Evolutionary conservation across 2,113 vertebrate species (phyloP), one percentile per base, ranked within the genome.

Genomic region (Pyrgilauda ruficollis): DNA sequence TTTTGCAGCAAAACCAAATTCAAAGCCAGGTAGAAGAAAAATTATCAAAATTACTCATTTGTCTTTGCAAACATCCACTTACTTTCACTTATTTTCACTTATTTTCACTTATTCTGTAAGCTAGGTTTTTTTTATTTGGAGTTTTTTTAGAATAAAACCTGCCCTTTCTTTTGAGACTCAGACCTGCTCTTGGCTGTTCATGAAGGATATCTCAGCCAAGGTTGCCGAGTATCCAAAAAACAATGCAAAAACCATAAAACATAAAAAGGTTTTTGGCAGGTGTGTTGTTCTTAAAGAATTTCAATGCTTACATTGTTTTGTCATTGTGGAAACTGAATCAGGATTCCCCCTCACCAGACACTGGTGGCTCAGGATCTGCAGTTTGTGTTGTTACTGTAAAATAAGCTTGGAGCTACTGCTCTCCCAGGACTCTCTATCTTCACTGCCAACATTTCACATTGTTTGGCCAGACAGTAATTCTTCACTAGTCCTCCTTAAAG

Each of bases 401-500:
- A 94, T 19, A 14, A 87, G 58, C 58, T 91, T 61, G 83, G 56
- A 96, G 74, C 69, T 82, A 75, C 84, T 89, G 61, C 69, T 85
- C 66, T 85, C 58, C 7, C 49, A 87, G 64, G 73, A 59, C 46
- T 64, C 39, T 9, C 6, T 7, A 58, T 58, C 58, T 83, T 79
- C 33, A 58, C 35, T 91, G 78, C 62, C 70, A 95, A 13, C 31
- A 53, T 73, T 94, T 87, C 77, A 62, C 50, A 49, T 44, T 53
- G 6, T 64, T 89, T 92, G 58, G 39, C 49, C 53, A 79, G 66
- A 68, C 18, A 84, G 66, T n/a, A 91, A 64, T 53, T 82, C 66
- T 73, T 87, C 55, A 49, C 26, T 69, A 73, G 49, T 49, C 53
- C 78, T 79, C 37, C 66, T 85, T 68, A 82, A 62, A 89, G 44